Evolutionary conservation across 2,888 invertebrate genomes (phyloP).

Genomic region (Drosophila pseudotakahashii): DNA sequence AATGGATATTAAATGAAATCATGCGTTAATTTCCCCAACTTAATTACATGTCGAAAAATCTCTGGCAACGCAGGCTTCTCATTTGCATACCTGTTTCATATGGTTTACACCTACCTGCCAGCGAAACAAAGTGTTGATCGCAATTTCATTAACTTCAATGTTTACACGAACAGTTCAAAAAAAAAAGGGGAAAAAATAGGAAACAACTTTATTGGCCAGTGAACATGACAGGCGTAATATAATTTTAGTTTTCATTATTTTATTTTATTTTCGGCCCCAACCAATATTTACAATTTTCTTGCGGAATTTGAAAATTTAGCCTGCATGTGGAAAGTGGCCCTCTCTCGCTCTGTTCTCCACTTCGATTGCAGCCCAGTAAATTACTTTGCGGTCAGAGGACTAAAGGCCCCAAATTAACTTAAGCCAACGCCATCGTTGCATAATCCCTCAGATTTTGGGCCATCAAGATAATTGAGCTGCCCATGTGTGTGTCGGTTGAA

Average conservation of each 20-base stretch:
- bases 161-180: slow-evolving; percentile 30
- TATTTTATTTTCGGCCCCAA: not conserved
- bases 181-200: slow-evolving; percentile 3
- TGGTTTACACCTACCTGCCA: slow-evolving; percentile 6
- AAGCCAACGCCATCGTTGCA: slow-evolving; percentile 19
- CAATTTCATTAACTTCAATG: slow-evolving; percentile 49
- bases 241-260: slow-evolving; percentile 7
- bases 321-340: not conserved
- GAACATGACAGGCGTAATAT: slow-evolving; percentile 20
- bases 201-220: not conserved
- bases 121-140: slow-evolving; percentile 29
- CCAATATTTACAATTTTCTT: slow-evolving; percentile 18
- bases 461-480: slow-evolving; percentile 57
- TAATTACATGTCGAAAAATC: slow-evolving; percentile 43
- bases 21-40: slow-evolving; percentile 55
- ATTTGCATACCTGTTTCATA: slow-evolving; percentile 38
- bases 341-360: not conserved
- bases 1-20: slow-evolving; percentile 53
- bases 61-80: slow-evolving; percentile 1
- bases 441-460: slow-evolving; percentile 48
- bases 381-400: slow-evolving; percentile 35
- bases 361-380: slow-evolving; percentile 28
- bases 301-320: slow-evolving; percentile 33
- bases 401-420: slow-evolving; percentile 35
- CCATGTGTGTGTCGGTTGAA: slow-evolving; percentile 24